phyloP scores from a whole-genome alignment of 2,888 invertebrate genomes.

The Anagyrus pseudococci region DNA sequence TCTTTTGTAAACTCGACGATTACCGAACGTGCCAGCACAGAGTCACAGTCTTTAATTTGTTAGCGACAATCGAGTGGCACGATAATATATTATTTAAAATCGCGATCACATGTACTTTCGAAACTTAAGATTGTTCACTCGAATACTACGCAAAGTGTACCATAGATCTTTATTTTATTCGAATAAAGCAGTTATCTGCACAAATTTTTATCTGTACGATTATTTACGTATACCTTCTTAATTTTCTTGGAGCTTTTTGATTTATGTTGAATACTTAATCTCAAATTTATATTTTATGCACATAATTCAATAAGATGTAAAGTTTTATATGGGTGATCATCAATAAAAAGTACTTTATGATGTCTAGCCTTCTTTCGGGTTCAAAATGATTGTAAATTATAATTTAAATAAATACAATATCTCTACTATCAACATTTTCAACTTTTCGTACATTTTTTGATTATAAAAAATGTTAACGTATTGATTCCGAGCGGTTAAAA shows the following conservation, averaged over 20 bases:
- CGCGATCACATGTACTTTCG: slow-evolving; percentile 22
- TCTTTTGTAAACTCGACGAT: slow-evolving; percentile 15
- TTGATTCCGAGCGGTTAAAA: no score
- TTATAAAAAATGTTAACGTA: no score
- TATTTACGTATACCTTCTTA: not conserved
- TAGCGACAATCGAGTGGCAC: not conserved
- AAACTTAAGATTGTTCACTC: slow-evolving; percentile 27
- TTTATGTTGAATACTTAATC: not conserved
- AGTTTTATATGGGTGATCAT: no score
- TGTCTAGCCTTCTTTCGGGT: no score
- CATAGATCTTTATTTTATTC: slow-evolving; percentile 38
- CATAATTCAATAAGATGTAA: no score
- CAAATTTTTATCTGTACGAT: no score
- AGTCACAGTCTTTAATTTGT: not conserved
- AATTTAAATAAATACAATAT: no score
- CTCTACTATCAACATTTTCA: no score
- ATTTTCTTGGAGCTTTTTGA: not conserved
- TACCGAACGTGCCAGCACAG: slow-evolving; percentile 9
- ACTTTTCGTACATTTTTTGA: no score
- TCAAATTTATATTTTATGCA: no score
- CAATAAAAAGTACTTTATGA: no score
- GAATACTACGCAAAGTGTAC: slow-evolving; percentile 34
- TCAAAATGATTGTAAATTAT: no score
- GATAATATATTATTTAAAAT: slow-evolving; percentile 19
- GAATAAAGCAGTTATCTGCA: slow-evolving; percentile 36